Evolutionary conservation across 2,888 invertebrate species (phyloP).

Genomic region (Hylaea fasciaria): DNA sequence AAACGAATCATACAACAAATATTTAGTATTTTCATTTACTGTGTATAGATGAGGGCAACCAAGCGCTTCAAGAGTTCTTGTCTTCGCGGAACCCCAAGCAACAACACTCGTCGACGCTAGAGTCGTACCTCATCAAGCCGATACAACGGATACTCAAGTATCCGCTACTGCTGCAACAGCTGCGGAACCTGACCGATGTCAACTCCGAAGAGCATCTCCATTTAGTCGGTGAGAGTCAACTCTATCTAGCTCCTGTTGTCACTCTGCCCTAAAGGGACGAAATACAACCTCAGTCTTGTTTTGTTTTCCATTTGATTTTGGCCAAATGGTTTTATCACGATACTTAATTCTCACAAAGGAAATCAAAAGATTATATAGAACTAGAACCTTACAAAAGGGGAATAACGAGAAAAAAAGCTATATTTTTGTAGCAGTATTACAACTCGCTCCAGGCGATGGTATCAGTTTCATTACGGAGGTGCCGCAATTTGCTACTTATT

Average conservation of each 20-base stretch:
- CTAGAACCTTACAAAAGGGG: too few relatives aligned
- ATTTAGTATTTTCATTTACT: background rate
- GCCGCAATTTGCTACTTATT: too few relatives aligned
- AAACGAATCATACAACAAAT: background rate
- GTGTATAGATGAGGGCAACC: conserved; percentile 95
- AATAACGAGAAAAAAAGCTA: too few relatives aligned
- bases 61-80: conserved; percentile 97
- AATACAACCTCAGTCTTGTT: background rate
- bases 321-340: too few relatives aligned
- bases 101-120: conserved; percentile 98
- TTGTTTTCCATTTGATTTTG: too few relatives aligned
- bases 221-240: conserved; percentile 90
- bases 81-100: conserved; percentile 97
- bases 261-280: background rate
- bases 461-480: too few relatives aligned
- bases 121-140: conserved; percentile 99
- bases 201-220: conserved; percentile 97
- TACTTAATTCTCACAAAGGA: too few relatives aligned
- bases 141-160: conserved; percentile 99
- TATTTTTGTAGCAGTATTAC: too few relatives aligned
- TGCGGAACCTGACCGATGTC: conserved; percentile 96
- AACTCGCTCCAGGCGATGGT: too few relatives aligned
- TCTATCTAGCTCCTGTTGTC: background rate
- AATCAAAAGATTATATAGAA: too few relatives aligned
- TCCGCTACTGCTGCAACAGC: conserved; percentile 96